Evolutionary conservation across 2,113 vertebrate species (phyloP).

Genomic region (Strix uralensis): DNA sequence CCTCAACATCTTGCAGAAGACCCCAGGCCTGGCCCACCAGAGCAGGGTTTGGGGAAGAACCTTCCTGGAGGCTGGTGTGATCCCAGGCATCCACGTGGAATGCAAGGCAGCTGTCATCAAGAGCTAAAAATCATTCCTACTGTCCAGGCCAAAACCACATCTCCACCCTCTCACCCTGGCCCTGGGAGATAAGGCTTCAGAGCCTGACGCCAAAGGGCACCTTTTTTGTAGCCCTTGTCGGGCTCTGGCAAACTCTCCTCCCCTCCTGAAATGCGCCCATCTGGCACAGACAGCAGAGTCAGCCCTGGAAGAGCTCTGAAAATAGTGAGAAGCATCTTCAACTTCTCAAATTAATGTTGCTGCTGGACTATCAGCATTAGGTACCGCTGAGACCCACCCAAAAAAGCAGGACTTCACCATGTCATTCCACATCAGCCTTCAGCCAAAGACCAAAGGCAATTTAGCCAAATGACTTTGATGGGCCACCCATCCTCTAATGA

Average conservation of each 20-base stretch:
- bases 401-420: background rate
- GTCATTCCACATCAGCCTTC: background rate
- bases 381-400: background rate
- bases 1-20: background rate
- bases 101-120: background rate
- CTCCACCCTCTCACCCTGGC: background rate
- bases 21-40: background rate
- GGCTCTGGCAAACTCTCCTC: background rate
- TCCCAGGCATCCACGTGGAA: fast-evolving
- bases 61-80: background rate
- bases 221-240: background rate
- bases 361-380: background rate
- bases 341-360: background rate
- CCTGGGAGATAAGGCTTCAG: background rate
- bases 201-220: background rate
- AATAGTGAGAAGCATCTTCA: background rate
- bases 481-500: background rate
- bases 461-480: background rate
- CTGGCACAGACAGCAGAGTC: background rate
- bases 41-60: background rate
- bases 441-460: background rate
- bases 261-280: fast-evolving
- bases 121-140: background rate
- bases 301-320: background rate
- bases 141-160: background rate